Conservation (phyloP, 2,888 invertebrate species). For the Stenolophus ochropezus region DNA sequence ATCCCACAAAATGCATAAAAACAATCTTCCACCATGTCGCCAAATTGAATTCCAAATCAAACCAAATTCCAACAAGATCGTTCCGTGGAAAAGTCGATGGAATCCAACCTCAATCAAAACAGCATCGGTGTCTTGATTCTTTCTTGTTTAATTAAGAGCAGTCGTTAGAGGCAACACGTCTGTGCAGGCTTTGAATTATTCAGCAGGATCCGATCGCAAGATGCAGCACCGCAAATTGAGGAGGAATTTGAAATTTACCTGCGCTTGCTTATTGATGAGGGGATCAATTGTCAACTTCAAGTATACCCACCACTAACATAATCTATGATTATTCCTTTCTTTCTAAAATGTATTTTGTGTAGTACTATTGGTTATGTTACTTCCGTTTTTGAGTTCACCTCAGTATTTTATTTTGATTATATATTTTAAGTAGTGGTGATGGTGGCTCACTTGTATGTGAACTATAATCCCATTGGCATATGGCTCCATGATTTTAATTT, state of each 20-base stretch:
- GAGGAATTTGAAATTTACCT: not conserved
- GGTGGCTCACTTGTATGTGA: no score
- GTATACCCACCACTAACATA: not conserved
- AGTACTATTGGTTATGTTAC: no score
- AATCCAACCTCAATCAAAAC: conserved; percentile 32
- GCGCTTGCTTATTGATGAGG: not conserved
- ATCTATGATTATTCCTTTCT: not conserved
- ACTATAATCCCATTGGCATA: no score
- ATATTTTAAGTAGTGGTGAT: no score
- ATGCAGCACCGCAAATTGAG: not conserved
- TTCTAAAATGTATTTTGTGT: no score
- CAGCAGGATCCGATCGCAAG: not conserved
- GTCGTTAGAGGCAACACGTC: not conserved
- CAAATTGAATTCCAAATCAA: conserved; percentile 33
- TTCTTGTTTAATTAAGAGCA: conserved; percentile 37
- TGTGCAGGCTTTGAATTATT: conserved; percentile 24
- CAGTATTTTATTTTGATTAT: no score
- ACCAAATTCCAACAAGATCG: conserved; percentile 16
- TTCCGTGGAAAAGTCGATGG: no score
- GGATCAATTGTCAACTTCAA: not conserved
- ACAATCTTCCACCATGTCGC: conserved; percentile 9
- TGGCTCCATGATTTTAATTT: no score
- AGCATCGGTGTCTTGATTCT: conserved; percentile 14
- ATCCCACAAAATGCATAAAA: not conserved
- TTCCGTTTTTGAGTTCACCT: no score